These are phyloP conservation scores for Rana temporaria DNA, from an alignment of 2,113 vertebrate species.

Conservation along the genomic window DNA sequence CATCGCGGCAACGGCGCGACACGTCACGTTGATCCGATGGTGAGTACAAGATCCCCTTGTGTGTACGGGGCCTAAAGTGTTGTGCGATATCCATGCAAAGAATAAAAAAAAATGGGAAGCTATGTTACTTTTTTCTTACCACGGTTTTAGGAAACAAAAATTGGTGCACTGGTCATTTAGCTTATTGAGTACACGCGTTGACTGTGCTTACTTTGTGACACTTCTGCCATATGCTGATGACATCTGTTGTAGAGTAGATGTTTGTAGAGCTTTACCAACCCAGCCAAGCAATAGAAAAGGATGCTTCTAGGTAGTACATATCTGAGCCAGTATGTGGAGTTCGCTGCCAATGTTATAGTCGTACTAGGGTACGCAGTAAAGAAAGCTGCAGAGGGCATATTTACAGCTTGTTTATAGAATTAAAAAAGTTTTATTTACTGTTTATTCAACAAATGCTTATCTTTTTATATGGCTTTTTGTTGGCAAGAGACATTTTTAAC, in stretches of 20 bases:
- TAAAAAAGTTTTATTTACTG: background rate
- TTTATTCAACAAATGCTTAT: background rate
- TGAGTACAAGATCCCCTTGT: too few relatives aligned
- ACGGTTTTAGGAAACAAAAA: too few relatives aligned
- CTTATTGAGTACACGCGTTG: background rate
- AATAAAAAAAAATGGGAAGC: too few relatives aligned
- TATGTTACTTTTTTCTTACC: too few relatives aligned
- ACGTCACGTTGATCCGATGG: too few relatives aligned
- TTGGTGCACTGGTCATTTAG: background rate
- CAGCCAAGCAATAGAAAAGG: constrained; percentile 4
- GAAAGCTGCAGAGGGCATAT: background rate
- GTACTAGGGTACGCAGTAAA: background rate
- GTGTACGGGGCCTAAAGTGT: too few relatives aligned
- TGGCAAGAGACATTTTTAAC: background rate
- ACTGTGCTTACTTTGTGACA: constrained; percentile 12
- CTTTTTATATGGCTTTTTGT: background rate
- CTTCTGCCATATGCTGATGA: constrained; percentile 33
- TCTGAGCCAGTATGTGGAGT: background rate
- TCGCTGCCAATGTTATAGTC: background rate
- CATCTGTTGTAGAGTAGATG: constrained; percentile 30
- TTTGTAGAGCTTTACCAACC: constrained; percentile 2
- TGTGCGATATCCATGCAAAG: too few relatives aligned
- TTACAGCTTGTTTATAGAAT: background rate
- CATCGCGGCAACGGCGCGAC: too few relatives aligned
- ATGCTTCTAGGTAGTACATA: constrained; percentile 12